Evolutionary conservation across 2,113 vertebrate species (phyloP).

Genomic region (Petrocephalus zakoni): DNA sequence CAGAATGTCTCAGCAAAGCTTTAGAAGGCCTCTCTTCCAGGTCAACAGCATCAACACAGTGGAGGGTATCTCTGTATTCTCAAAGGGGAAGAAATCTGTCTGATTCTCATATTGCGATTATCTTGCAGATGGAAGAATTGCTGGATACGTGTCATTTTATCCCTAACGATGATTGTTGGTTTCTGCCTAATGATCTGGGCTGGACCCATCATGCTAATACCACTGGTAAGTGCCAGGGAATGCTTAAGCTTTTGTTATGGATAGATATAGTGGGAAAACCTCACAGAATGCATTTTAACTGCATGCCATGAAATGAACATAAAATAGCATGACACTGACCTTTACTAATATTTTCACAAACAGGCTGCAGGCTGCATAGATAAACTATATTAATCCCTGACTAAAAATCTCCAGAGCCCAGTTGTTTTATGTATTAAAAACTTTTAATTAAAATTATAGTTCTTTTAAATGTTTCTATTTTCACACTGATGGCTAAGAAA

Average conservation of each 20-base stretch:
- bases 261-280: not conserved
- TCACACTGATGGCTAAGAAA: not conserved
- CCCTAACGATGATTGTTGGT: conserved; percentile 81
- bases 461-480: not conserved
- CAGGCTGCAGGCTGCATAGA: too few relatives aligned
- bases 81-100: not conserved
- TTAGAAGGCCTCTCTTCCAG: conserved; percentile 76
- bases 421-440: not conserved
- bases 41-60: conserved; percentile 45
- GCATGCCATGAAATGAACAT: not conserved
- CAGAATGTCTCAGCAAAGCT: conserved; percentile 69
- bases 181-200: conserved; percentile 91
- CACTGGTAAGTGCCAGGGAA: conserved; percentile 65
- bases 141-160: conserved; percentile 95
- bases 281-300: not conserved
- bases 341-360: too few relatives aligned
- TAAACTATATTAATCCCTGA: too few relatives aligned
- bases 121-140: conserved; percentile 92
- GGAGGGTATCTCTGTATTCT: not conserved
- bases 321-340: too few relatives aligned
- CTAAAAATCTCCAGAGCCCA: too few relatives aligned
- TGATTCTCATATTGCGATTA: conserved; percentile 9
- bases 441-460: not conserved
- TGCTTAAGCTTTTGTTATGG: not conserved
- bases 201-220: conserved; percentile 86